Evolutionary conservation across 2,113 vertebrate genomes (phyloP).

Genomic region (Labeo rohita): DNA sequence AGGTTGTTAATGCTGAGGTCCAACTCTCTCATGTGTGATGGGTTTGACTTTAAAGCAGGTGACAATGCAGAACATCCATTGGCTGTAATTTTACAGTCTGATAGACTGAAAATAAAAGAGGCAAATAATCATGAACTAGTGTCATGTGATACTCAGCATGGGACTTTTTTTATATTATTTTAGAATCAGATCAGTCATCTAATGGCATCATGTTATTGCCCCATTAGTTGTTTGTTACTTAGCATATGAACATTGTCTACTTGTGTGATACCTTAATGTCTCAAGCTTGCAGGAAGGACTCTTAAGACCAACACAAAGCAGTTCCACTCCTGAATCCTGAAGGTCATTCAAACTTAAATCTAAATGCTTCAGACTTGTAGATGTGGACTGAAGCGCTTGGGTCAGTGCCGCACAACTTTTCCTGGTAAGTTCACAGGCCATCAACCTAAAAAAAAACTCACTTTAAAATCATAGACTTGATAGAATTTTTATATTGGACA

Average conservation of each 20-base stretch:
- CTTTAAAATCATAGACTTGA: background rate
- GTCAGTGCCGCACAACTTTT: conserved; percentile 10
- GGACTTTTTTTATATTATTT: background rate
- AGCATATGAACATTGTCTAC: background rate
- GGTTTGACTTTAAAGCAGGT: conserved; percentile 20
- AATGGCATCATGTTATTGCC: background rate
- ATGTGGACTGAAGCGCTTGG: background rate
- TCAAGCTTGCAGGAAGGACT: background rate
- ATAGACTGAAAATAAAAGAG: background rate
- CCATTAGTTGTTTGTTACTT: background rate
- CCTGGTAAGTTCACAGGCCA: conserved; percentile 9
- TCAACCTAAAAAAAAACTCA: background rate
- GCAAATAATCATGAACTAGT: background rate
- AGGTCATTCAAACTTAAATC: background rate
- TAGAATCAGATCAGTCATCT: background rate
- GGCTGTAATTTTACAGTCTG: conserved; percentile 19
- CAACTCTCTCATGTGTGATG: conserved; percentile 7
- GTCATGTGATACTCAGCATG: background rate
- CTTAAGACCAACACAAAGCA: background rate
- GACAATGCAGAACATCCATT: background rate
- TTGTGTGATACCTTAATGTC: background rate
- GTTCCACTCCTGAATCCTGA: conserved; percentile 3
- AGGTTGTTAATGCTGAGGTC: conserved; percentile 30
- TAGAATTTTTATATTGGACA: background rate
- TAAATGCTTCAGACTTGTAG: conserved; percentile 9